These are phyloP conservation scores for Ophion ventricosus DNA, from an alignment of 2,888 invertebrate species.

Conservation along the genomic window DNA sequence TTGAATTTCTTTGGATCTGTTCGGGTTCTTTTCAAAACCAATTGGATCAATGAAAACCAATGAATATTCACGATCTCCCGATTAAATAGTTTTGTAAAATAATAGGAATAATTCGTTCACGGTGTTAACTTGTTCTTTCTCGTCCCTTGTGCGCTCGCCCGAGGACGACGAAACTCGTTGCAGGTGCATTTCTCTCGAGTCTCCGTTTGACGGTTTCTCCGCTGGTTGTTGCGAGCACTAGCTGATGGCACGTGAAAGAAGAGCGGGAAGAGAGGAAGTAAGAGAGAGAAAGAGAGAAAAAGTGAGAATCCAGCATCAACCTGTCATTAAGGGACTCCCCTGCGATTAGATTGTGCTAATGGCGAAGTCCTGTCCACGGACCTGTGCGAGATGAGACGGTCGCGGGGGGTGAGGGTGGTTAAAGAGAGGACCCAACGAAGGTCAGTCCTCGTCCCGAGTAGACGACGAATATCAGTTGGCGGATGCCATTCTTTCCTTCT, in stretches of 20 bases:
- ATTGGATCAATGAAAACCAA: too few relatives aligned
- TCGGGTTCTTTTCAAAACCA: too few relatives aligned
- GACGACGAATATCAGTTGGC: slow-evolving; percentile 25
- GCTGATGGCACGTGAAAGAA: slow-evolving; percentile 28
- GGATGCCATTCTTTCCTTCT: slow-evolving; percentile 26
- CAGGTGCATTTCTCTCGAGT: slow-evolving; percentile 42
- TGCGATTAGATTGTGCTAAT: slow-evolving; percentile 82
- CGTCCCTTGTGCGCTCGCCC: background rate
- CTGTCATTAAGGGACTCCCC: slow-evolving; percentile 80
- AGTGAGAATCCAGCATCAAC: slow-evolving; percentile 70
- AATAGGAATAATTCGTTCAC: background rate
- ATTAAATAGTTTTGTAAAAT: too few relatives aligned
- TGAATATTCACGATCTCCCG: too few relatives aligned
- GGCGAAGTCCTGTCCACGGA: slow-evolving; percentile 79
- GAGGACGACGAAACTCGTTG: background rate
- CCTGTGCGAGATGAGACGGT: slow-evolving; percentile 4
- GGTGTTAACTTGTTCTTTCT: background rate
- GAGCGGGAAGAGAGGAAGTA: slow-evolving; percentile 3
- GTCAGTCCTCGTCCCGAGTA: background rate
- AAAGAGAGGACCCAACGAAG: background rate
- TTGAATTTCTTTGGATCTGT: too few relatives aligned
- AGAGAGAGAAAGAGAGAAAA: background rate
- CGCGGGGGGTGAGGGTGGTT: too few relatives aligned
- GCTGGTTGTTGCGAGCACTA: slow-evolving; percentile 20
- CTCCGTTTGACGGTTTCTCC: slow-evolving; percentile 37